phyloP scores from a whole-genome alignment of 1,140 invertebrate species.

The Cylas formicarius region DNA sequence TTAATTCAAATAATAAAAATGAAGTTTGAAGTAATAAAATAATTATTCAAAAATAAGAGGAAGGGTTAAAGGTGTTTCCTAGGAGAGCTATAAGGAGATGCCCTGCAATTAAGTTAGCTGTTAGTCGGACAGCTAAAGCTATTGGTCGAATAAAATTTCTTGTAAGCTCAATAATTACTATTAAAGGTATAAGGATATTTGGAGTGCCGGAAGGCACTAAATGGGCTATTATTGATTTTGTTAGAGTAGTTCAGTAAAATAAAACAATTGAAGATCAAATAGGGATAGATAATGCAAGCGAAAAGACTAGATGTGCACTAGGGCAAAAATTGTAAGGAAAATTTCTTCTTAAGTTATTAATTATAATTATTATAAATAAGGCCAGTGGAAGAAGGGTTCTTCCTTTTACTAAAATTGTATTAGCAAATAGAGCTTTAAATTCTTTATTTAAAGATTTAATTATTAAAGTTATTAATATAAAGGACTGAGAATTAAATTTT shows the following conservation, averaged over 20 bases:
- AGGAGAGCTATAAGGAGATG: slow-evolving; percentile 53
- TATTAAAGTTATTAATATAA: slow-evolving; percentile 44
- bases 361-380: slow-evolving; percentile 49
- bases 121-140: slow-evolving; percentile 56
- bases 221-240: slow-evolving; percentile 50
- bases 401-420: slow-evolving; percentile 40
- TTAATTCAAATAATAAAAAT: slow-evolving; percentile 41
- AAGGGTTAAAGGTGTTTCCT: slow-evolving; percentile 40
- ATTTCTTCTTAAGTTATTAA: slow-evolving; percentile 58
- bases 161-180: slow-evolving; percentile 53
- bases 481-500: slow-evolving; percentile 42
- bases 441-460: slow-evolving; percentile 44
- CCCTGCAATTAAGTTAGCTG: slow-evolving; percentile 63
- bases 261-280: slow-evolving; percentile 57
- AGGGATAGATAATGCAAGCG: slow-evolving; percentile 48
- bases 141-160: slow-evolving; percentile 55
- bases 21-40: slow-evolving; percentile 46
- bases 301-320: slow-evolving; percentile 52
- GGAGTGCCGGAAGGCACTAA: slow-evolving; percentile 55
- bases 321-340: slow-evolving; percentile 61
- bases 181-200: slow-evolving; percentile 47
- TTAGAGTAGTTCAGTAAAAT: slow-evolving; percentile 49
- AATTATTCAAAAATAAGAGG: slow-evolving; percentile 38
- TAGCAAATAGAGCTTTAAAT: slow-evolving; percentile 47
- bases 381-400: slow-evolving; percentile 47